Evolutionary conservation across 2,113 vertebrate genomes (phyloP), one percentile per base, ranked within the genome.

Genomic region (Salvelinus sp.): DNA sequence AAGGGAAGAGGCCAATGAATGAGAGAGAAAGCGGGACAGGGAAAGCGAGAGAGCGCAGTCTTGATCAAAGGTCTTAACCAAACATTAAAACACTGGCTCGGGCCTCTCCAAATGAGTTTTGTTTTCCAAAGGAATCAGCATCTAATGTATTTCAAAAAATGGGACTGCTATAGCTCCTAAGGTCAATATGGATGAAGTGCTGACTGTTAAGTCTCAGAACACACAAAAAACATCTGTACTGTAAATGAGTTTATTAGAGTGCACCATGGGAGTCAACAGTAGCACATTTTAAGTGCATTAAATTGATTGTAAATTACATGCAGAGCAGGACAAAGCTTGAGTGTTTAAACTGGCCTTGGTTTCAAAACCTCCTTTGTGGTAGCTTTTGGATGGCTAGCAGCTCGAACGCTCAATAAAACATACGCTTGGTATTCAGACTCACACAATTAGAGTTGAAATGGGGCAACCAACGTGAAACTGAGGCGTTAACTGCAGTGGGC

Each of bases 361-460:
- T 90, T 91, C 70, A 85, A 88, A 89, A 83, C 78, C 80, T 87
- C 85, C 83, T 82, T 83, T 88, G 88, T 88, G 87, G 82, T 78
- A 81, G 85, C 79, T 79, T 80, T 90, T 92, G 87, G 87, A 91
- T 33, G 70, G 78, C 82, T 85, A 54, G 30, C 69, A 83, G 87
- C 73, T 78, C 54, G 79, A 91, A 79, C 54, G 73, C 80, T 83
- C 85, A 84, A 92, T 92, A 91, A 92, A 92, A 86, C 85, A 77
- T 76, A 85, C 75, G 33, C 83, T 79, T 81, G 88, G 77, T 88
- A 57, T 85, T 85, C 74, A 70, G 88, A 82, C 81, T 44, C 38
- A 78, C 83, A 87, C 86, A 86, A 87, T 90, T 86, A 87, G 83
- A 60, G 79, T 79, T 85, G 75, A 83, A 84, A 74, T 78, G 66